Evolutionary conservation across 2,888 invertebrate genomes (phyloP).

Genomic region (Drepanosiphum platanoidis): DNA sequence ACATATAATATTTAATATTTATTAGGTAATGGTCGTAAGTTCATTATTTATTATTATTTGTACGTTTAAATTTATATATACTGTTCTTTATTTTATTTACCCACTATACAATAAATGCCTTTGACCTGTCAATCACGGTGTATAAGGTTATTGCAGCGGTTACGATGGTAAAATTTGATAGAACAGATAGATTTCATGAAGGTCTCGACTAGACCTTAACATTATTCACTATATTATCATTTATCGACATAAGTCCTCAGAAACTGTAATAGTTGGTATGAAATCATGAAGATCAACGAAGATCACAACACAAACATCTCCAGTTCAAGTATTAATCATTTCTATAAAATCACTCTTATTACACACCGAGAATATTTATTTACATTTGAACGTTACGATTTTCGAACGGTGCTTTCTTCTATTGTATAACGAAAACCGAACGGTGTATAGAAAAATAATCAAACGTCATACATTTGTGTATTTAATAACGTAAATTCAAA

Average conservation of each 20-base stretch:
- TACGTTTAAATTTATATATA: background rate
- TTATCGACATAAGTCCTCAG: background rate
- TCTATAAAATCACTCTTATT: too few species aligned
- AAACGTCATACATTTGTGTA: too few species aligned
- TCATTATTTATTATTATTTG: background rate
- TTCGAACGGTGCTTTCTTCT: too few species aligned
- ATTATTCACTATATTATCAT: background rate
- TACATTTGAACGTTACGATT: too few species aligned
- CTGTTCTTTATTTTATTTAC: background rate
- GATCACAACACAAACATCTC: background rate
- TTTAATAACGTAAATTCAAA: too few species aligned
- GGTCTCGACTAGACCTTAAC: slow-evolving; percentile 8
- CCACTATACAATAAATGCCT: background rate
- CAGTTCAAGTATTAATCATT: background rate
- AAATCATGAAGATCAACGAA: background rate
- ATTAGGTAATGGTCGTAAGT: too few species aligned
- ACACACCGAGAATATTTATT: too few species aligned
- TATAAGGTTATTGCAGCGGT: slow-evolving; percentile 18
- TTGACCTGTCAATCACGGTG: slow-evolving; percentile 18
- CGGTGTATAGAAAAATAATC: too few species aligned
- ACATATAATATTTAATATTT: too few species aligned
- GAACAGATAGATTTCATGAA: slow-evolving; percentile 2
- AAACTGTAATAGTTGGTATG: background rate
- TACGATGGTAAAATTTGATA: background rate
- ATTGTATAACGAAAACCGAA: too few species aligned